Conservation (phyloP, 92 coral and sea anemone genomes). For the Muricea muricata region DNA sequence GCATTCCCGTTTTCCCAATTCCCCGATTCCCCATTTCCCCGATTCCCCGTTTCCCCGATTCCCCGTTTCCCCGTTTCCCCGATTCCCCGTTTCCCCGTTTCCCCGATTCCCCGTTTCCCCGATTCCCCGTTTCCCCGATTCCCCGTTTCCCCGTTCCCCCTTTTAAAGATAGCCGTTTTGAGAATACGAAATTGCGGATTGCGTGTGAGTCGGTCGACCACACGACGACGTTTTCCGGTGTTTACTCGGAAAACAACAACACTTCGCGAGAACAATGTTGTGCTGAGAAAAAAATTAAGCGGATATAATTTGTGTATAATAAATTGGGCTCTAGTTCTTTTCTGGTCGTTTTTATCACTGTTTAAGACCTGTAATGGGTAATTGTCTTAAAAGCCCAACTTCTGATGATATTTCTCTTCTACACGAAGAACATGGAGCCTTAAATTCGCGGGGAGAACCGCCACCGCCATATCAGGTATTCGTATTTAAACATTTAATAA, state of each 20-base stretch:
- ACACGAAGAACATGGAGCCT: conserved; percentile 88
- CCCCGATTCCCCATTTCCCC: too few relatives aligned
- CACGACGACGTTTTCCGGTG: conserved; percentile 36
- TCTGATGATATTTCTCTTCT: conserved; percentile 97
- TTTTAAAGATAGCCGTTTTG: too few relatives aligned
- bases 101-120: too few relatives aligned
- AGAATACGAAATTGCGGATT: too few relatives aligned
- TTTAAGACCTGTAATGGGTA: conserved; percentile 88
- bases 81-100: too few relatives aligned
- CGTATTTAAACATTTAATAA: not conserved
- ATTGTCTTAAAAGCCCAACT: conserved; percentile 90
- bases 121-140: too few relatives aligned
- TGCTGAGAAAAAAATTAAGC: conserved; percentile 5
- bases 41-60: too few relatives aligned
- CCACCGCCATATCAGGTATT: conserved; percentile 99
- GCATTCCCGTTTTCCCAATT: too few relatives aligned
- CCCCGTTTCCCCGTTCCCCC: too few relatives aligned
- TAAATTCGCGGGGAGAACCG: conserved; percentile 95
- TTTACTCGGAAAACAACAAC: conserved; percentile 9
- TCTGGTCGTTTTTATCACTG: not conserved
- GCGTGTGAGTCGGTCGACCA: conserved; percentile 8
- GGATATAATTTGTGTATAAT: not conserved
- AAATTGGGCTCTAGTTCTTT: not conserved
- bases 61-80: too few relatives aligned
- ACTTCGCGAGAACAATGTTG: conserved; percentile 25